phyloP scores from a whole-genome alignment of 2,797 vertebrate species.

The Alauda arvensis region DNA sequence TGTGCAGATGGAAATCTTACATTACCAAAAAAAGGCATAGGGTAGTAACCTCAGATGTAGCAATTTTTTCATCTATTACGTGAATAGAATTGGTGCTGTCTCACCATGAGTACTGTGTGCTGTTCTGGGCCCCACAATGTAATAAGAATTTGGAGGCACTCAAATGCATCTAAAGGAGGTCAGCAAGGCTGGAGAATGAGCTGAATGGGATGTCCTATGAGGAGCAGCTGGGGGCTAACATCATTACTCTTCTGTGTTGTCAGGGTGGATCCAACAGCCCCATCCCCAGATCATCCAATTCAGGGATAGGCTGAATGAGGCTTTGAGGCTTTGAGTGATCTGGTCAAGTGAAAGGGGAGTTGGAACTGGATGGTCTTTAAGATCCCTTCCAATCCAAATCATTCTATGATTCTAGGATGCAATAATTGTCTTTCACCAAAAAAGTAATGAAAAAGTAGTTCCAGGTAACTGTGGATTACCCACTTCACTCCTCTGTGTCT shows the following conservation, averaged over 20 bases:
- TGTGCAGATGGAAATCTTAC: background rate
- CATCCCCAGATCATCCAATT: background rate
- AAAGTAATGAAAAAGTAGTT: background rate
- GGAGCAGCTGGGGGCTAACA: fast-evolving
- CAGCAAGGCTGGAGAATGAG: background rate
- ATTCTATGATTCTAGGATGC: background rate
- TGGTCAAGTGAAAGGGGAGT: background rate
- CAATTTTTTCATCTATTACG: background rate
- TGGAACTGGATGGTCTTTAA: background rate
- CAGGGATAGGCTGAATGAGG: background rate
- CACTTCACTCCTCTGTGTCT: background rate
- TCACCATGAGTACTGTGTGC: background rate
- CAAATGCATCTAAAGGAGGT: fast-evolving
- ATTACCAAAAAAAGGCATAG: background rate
- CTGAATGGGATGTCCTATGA: background rate
- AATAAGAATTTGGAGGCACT: fast-evolving
- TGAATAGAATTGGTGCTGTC: fast-evolving
- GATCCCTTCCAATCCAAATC: background rate
- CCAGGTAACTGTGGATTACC: background rate
- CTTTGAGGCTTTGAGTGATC: background rate
- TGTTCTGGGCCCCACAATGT: background rate
- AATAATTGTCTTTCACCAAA: background rate
- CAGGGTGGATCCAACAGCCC: background rate
- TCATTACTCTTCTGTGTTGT: background rate
- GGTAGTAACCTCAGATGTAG: background rate